Conservation (phyloP, 30 jellyfish, hydroid and myxozoan species). For the Catostylus mosaicus region DNA sequence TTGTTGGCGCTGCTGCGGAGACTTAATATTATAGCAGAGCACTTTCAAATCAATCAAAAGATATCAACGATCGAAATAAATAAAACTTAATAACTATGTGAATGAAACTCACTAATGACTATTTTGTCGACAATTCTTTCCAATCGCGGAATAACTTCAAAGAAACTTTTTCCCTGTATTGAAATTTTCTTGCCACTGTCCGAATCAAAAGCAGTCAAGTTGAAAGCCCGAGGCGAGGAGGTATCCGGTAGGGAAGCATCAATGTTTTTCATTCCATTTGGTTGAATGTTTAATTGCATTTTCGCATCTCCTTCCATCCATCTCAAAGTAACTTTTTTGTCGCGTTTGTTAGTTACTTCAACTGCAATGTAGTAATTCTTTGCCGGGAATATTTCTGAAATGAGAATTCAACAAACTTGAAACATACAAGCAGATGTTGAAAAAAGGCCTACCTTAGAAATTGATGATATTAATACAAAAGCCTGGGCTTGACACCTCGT, state of each 20-base stretch:
- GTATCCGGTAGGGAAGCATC: not conserved
- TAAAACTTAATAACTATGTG: no score
- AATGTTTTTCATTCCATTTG: not conserved
- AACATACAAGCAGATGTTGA: no score
- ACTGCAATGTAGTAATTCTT: not conserved
- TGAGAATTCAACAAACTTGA: no score
- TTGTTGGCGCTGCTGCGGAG: no score
- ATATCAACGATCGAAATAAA: not conserved
- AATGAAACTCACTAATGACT: not conserved
- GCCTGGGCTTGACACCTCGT: no score
- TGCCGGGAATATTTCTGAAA: not conserved
- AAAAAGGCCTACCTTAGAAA: no score
- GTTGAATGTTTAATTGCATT: not conserved
- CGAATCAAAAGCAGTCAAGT: conserved; percentile 17
- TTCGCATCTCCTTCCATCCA: not conserved
- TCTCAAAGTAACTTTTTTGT: not conserved
- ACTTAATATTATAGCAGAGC: not conserved
- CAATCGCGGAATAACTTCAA: conserved; percentile 10
- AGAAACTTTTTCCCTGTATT: not conserved
- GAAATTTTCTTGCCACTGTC: not conserved
- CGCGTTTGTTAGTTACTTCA: not conserved
- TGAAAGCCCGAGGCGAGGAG: not conserved
- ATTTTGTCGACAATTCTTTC: not conserved
- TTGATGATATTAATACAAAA: no score
- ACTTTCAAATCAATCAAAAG: not conserved